Evolutionary conservation across 1,140 invertebrate species (phyloP).

Genomic region (Drosophila cardini): DNA sequence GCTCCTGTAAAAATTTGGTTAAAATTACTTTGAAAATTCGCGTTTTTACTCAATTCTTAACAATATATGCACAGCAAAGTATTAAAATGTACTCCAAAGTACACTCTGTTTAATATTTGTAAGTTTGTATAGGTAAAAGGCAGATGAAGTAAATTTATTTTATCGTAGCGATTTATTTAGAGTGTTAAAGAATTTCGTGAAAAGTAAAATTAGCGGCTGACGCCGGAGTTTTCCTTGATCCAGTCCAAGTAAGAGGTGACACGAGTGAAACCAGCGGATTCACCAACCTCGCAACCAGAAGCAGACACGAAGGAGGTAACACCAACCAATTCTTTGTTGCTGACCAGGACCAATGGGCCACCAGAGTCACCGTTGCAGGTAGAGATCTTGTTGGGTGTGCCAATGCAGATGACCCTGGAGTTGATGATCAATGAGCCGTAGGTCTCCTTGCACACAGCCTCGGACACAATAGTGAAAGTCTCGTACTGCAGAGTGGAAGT

Average conservation of each 20-base stretch:
- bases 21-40: too few species aligned
- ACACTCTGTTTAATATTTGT: background rate
- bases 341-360: slow-evolving; percentile 85
- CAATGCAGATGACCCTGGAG: slow-evolving; percentile 13
- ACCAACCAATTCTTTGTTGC: slow-evolving; percentile 84
- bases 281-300: slow-evolving; percentile 75
- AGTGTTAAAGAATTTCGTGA: slow-evolving; percentile 12
- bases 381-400: slow-evolving; percentile 59
- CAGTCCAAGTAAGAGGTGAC: slow-evolving; percentile 86
- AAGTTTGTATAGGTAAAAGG: background rate
- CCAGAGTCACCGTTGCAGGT: slow-evolving; percentile 86
- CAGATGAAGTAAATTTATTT: background rate
- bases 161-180: slow-evolving; percentile 26
- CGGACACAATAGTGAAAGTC: slow-evolving; percentile 19
- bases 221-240: slow-evolving; percentile 77
- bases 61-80: too few species aligned
- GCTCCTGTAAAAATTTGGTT: too few species aligned
- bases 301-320: slow-evolving; percentile 84
- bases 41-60: too few species aligned
- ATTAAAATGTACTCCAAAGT: too few species aligned
- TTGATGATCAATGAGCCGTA: slow-evolving; percentile 47
- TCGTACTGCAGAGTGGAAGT: slow-evolving; percentile 46
- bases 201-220: slow-evolving; percentile 46
- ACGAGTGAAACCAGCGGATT: slow-evolving; percentile 86
- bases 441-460: slow-evolving; percentile 23